Evolutionary conservation across 1,140 invertebrate genomes (phyloP).

Genomic region (Potamilus streckersoni): DNA sequence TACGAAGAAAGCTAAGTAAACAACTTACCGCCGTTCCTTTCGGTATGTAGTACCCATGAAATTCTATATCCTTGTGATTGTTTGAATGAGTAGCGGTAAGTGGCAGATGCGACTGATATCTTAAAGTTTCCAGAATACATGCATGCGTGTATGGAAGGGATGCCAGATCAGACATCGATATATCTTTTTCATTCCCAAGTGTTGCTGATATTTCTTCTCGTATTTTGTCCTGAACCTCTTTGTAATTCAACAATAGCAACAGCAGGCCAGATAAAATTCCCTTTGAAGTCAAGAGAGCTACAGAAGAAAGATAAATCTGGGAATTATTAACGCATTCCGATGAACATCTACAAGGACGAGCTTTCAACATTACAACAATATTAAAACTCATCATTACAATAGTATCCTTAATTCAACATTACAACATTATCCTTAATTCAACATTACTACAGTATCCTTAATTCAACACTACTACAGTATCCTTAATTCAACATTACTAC

Average conservation of each 20-base stretch:
- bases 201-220: conserved; percentile 32
- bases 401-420: too few relatives aligned
- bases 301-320: neutral
- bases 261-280: conserved; percentile 29
- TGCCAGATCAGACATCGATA: conserved; percentile 7
- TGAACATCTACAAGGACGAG: too few relatives aligned
- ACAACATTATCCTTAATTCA: too few relatives aligned
- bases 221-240: conserved; percentile 50
- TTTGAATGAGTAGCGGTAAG: conserved; percentile 7
- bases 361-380: too few relatives aligned
- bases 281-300: conserved; percentile 26
- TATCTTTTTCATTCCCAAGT: conserved; percentile 8
- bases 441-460: too few relatives aligned
- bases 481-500: too few relatives aligned
- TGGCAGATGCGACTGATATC: conserved; percentile 14
- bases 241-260: conserved; percentile 50
- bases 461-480: too few relatives aligned
- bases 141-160: conserved; percentile 18
- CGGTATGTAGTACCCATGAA: conserved; percentile 21
- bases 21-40: conserved; percentile 9
- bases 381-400: too few relatives aligned
- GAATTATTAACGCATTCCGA: too few relatives aligned
- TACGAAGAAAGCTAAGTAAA: too few relatives aligned
- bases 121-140: conserved; percentile 15
- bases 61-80: conserved; percentile 10